These are phyloP conservation scores for Coelopa pilipes DNA, from an alignment of 2,888 invertebrate genomes.

Conservation along the genomic window DNA sequence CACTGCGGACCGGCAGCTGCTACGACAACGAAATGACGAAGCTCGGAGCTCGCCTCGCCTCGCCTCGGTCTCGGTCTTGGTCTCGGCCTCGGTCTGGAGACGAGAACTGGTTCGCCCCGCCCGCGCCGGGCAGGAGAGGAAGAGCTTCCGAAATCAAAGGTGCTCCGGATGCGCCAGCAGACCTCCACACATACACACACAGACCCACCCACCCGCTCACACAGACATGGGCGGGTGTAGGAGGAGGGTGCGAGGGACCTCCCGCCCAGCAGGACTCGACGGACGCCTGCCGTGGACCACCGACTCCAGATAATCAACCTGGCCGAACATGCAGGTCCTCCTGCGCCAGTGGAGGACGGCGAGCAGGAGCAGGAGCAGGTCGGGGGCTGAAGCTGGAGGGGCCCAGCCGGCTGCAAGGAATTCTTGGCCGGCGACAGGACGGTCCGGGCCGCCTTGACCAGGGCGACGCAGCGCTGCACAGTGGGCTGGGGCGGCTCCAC, in stretches of 20 bases:
- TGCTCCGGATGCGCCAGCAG: neutral
- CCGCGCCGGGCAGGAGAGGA: neutral
- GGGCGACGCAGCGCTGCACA: neutral
- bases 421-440: constrained; percentile 23
- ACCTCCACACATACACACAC: constrained; percentile 6
- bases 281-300: neutral
- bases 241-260: too few relatives aligned
- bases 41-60: neutral
- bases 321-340: constrained; percentile 12
- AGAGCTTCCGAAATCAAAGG: constrained; percentile 13
- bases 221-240: too few relatives aligned
- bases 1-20: neutral
- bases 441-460: neutral
- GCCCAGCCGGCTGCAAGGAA: constrained; percentile 18
- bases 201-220: neutral
- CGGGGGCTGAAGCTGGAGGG: neutral
- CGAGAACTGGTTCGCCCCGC: neutral
- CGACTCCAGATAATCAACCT: constrained; percentile 28
- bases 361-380: too few relatives aligned
- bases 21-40: neutral
- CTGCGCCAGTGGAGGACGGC: neutral
- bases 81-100: too few relatives aligned
- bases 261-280: too few relatives aligned
- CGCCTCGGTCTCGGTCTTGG: too few relatives aligned
- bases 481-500: neutral